Base-by-base conservation (phyloP, 2,797 vertebrate genomes). In the Lutjanus campechanus region DNA sequence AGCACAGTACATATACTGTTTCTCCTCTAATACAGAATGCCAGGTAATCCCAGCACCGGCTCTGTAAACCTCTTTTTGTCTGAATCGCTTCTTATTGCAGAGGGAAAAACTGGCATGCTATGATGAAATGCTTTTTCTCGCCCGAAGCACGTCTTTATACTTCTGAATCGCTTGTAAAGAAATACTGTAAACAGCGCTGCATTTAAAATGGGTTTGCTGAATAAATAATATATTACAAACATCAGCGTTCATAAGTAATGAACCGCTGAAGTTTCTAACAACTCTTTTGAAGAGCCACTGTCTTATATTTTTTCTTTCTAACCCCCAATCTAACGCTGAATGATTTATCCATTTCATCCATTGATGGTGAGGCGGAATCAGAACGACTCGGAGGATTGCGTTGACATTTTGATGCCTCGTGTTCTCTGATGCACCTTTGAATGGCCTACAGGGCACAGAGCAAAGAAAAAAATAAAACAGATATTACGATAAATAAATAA, bases 141-240 rank as follows among this genome's bases (percentile, higher is more conserved):
- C 89, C 88, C 10, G 64, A 66, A 91, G 90, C 84, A 15, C 40
- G n/a, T 89, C 83, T 89, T 87, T 71, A 75, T 84, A 83, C 76
- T 86, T 87, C 69, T 82, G 70, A 87, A 83, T 60, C 60, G 85
- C 87, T 88, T 83, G 75, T 73, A 81, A 84, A 86, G 82, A 88
- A 79, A 79, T 84, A 89, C 85, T 81, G 85, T 88, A 90, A 93
- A 91, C 88, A 90, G 69, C 22, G 36, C 77, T 61, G 79, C 84
- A 64, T 86, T 85, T 90, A 59, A 85, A 89, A 90, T 75, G 72
- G 66, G 74, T 86, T 76, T 79, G 81, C 85, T 83, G 74, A 85
- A 90, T 93, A 85, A 90, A 91, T 91, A 89, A 93, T 90, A 76
- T 58, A 92, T 89, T 77, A 87, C 79, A 88, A 85, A 86, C 87